These are phyloP conservation scores for Myopa tessellatipennis DNA, from an alignment of 2,888 invertebrate species.

Conservation along the genomic window DNA sequence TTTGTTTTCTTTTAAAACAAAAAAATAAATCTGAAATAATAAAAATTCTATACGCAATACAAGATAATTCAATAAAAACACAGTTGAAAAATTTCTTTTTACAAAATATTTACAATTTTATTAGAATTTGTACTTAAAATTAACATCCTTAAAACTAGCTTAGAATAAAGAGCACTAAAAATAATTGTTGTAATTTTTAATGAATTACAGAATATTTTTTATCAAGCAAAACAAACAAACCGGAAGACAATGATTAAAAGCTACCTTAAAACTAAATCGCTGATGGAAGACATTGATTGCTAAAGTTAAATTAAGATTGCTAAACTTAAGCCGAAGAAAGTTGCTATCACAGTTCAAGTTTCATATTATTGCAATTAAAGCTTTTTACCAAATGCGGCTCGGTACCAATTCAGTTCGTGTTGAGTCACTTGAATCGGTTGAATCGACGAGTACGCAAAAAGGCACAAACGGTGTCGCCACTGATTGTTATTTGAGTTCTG, in stretches of 20 bases:
- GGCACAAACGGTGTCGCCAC: slow-evolving; percentile 30
- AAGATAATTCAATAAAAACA: background rate
- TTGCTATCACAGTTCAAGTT: slow-evolving; percentile 31
- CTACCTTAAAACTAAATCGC: slow-evolving; percentile 6
- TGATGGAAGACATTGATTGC: slow-evolving; percentile 37
- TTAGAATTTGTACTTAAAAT: slow-evolving; percentile 23
- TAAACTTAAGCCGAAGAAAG: background rate
- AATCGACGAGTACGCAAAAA: background rate
- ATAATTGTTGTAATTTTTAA: slow-evolving; percentile 13
- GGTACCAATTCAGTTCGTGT: background rate
- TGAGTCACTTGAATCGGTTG: background rate
- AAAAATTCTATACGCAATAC: no score
- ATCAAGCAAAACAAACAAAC: slow-evolving; percentile 57
- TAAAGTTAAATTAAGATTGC: slow-evolving; percentile 17
- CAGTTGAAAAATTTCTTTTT: slow-evolving; percentile 3
- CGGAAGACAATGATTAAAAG: slow-evolving; percentile 54
- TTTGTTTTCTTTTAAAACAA: no score
- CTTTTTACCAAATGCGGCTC: slow-evolving; percentile 19
- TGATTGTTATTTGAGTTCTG: slow-evolving; percentile 7
- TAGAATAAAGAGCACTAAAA: background rate
- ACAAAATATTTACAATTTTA: slow-evolving; percentile 37
- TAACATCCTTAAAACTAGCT: slow-evolving; percentile 7
- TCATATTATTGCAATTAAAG: slow-evolving; percentile 31
- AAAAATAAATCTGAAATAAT: no score
- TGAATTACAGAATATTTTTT: slow-evolving; percentile 12